Evolutionary conservation across 2,888 invertebrate genomes (phyloP).

Genomic region (Polydrusus tereticollis): DNA sequence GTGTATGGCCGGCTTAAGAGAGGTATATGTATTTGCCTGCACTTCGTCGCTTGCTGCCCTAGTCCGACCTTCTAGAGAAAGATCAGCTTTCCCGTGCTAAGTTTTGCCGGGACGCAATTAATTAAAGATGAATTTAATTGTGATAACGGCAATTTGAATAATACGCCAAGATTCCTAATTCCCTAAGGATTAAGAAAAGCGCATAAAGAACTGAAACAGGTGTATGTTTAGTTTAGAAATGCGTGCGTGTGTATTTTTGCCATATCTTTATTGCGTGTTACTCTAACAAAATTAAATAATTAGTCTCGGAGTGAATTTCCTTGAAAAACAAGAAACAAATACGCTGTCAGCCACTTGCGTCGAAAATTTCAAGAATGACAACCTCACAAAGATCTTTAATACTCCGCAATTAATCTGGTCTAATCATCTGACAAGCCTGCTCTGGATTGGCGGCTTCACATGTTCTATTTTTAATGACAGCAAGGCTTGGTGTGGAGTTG

Average conservation of each 20-base stretch:
- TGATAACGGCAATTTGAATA: too few species aligned
- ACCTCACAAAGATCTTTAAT: slow-evolving; percentile 28
- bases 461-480: slow-evolving; percentile 9
- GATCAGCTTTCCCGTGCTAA: too few species aligned
- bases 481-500: not conserved
- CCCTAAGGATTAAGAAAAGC: too few species aligned
- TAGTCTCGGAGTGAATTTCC: not conserved
- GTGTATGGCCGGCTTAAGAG: too few species aligned
- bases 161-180: too few species aligned
- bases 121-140: too few species aligned
- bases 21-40: too few species aligned
- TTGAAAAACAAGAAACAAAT: slow-evolving; percentile 22
- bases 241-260: not conserved
- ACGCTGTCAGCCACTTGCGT: slow-evolving; percentile 21
- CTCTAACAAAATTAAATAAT: not conserved
- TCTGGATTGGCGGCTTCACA: slow-evolving; percentile 8
- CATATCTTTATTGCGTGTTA: not conserved
- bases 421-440: slow-evolving; percentile 27
- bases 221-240: too few species aligned
- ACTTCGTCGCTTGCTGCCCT: too few species aligned
- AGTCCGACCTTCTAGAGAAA: too few species aligned
- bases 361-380: slow-evolving; percentile 37
- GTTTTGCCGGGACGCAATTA: too few species aligned
- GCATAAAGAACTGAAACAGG: too few species aligned
- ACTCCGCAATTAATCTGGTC: slow-evolving; percentile 28